Base-by-base conservation (phyloP, 2,888 invertebrate species). In the Muschampia plurimacula region DNA sequence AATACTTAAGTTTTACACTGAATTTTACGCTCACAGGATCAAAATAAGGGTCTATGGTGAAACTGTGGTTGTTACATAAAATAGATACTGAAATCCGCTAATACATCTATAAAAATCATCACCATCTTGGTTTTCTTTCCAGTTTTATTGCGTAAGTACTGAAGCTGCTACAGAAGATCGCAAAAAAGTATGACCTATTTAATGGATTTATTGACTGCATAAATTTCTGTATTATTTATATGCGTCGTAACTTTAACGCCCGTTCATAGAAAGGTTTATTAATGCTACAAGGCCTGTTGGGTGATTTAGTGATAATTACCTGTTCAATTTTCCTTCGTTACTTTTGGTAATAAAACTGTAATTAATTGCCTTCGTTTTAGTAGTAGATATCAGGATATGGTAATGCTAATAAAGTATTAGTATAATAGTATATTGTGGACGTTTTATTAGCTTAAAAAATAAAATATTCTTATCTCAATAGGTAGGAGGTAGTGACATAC, bases 211-310 rank as follows among this genome's bases (percentile, higher is more conserved):
- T 55, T 13, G 12, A 36, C 36, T 62, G 39, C 39, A 62, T 62
- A 62, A 62, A 62, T 32, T 62, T 62, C 62, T 62, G 2, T 32
- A 36, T 62, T 39, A 62, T 62, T 62, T 62, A 62, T 62, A 62
- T 15, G 41, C n/a, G 15, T 62, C 62, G 62, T 39, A 39, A 62
- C 62, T 39, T 39, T 15, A 9, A 8, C n/a, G 39, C 39, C n/a
- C 7, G 62, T 39, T 39, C 62, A n/a, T 36, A 62, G 62, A 62
- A 62, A 62, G 39, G 62, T 62, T 39, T 62, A 39, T 32, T 62
- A 62, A 39, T 28, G 15, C 62, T 41, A 15, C 59, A 6, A 32
- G 59, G 13, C 59, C 32, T 12, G 59, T 32, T 32, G 6, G 32
- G 59, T 59, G 28, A 59, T 59, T 59, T 32, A 28, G 57, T 57